Conservation (phyloP, 2,797 vertebrate genomes). For the Thamnophis elegans region DNA sequence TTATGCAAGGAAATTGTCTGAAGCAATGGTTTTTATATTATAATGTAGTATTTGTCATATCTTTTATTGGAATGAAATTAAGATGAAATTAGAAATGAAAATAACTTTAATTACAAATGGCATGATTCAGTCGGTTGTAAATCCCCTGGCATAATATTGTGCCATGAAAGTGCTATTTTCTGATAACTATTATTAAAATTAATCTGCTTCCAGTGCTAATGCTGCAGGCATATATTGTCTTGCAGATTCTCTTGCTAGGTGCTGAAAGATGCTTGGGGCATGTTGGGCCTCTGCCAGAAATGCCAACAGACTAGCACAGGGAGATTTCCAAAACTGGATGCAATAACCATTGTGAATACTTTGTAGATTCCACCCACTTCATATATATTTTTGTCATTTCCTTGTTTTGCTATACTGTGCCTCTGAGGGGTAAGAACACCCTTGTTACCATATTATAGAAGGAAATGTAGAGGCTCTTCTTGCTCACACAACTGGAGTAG, state of each 20-base stretch:
- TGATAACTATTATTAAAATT: constrained; percentile 72
- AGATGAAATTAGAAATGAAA: constrained; percentile 67
- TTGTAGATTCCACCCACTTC: neutral
- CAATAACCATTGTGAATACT: neutral
- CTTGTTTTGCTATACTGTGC: neutral
- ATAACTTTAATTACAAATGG: constrained; percentile 69
- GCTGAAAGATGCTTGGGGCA: constrained; percentile 10
- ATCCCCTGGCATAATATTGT: constrained; percentile 71
- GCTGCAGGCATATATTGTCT: constrained; percentile 57
- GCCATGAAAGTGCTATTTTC: constrained; percentile 71
- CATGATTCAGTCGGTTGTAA: constrained; percentile 67
- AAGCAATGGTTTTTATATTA: constrained; percentile 58
- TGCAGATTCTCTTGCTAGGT: constrained; percentile 45
- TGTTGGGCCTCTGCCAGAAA: neutral
- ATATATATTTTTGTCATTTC: neutral
- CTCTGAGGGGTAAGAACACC: neutral
- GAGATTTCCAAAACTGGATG: neutral
- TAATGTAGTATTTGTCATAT: constrained; percentile 59
- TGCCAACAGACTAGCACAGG: rapidly evolving
- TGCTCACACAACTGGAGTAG: neutral
- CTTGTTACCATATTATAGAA: neutral
- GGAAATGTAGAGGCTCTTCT: neutral
- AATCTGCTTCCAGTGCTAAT: constrained; percentile 68
- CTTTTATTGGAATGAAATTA: constrained; percentile 68
- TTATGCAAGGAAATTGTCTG: constrained; percentile 44